These are phyloP conservation scores for Sebastes minor DNA, from an alignment of 2,797 vertebrate species.

Conservation along the genomic window DNA sequence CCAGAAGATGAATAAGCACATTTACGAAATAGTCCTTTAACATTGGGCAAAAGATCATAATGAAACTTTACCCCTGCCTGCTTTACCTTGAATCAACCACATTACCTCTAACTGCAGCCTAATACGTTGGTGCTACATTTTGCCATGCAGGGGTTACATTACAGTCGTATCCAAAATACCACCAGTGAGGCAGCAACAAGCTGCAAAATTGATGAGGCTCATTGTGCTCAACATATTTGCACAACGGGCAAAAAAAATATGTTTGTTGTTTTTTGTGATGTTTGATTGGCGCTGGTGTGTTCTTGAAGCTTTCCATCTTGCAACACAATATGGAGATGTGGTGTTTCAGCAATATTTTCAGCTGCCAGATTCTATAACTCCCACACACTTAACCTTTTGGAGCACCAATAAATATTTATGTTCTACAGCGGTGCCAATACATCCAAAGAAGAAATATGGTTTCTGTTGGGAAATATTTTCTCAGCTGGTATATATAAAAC, in stretches of 20 bases:
- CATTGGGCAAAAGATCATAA: not conserved
- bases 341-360: slow-evolving; percentile 45
- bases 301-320: slow-evolving; percentile 20
- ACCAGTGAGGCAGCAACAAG: not conserved
- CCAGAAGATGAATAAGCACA: not conserved
- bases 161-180: not conserved
- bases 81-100: not conserved
- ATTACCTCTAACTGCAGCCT: not conserved
- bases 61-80: not conserved
- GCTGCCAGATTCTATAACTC: slow-evolving; percentile 60
- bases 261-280: not conserved
- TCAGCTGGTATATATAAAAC: slow-evolving; percentile 33
- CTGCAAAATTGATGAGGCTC: not conserved
- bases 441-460: slow-evolving; percentile 37
- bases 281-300: not conserved
- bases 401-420: slow-evolving; percentile 65
- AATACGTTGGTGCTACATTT: not conserved
- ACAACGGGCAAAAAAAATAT: not conserved
- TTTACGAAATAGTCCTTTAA: not conserved
- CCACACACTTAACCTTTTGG: slow-evolving; percentile 66
- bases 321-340: slow-evolving; percentile 31
- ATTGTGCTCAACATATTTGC: not conserved
- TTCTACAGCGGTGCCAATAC: slow-evolving; percentile 21
- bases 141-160: not conserved
- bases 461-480: slow-evolving; percentile 41